These are phyloP conservation scores for Orthosia gothica DNA, from an alignment of 2,888 invertebrate species.

Conservation along the genomic window DNA sequence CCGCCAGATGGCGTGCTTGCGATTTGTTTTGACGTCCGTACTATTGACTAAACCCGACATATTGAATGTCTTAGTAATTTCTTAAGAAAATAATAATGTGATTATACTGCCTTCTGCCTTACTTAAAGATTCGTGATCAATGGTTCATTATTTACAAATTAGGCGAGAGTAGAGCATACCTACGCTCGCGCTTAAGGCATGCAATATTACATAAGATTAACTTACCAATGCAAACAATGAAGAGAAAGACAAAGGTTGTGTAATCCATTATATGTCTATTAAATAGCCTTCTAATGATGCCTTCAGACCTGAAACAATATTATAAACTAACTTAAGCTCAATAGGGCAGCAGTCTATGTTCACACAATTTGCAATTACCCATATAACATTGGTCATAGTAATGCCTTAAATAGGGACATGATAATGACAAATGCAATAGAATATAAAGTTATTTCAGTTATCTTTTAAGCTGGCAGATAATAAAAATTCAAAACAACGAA, in stretches of 20 bases:
- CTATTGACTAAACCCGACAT: too few species aligned
- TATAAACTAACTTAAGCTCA: conserved; percentile 25
- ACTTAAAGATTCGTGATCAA: too few species aligned
- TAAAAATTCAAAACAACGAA: background rate
- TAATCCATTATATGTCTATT: conserved; percentile 72
- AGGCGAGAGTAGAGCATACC: too few species aligned
- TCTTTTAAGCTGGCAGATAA: background rate
- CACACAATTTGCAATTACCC: background rate
- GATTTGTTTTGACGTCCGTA: too few species aligned
- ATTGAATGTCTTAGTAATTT: too few species aligned
- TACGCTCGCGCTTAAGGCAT: too few species aligned
- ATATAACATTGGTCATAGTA: background rate
- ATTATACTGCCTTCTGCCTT: too few species aligned
- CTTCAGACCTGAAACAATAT: conserved; percentile 79
- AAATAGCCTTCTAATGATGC: conserved; percentile 61
- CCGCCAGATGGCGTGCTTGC: too few species aligned
- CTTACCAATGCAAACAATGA: too few species aligned
- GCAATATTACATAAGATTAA: too few species aligned
- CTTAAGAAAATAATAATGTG: too few species aligned
- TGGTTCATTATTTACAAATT: too few species aligned
- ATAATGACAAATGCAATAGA: background rate
- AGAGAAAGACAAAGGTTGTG: conserved; percentile 72
- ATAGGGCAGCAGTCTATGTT: background rate
- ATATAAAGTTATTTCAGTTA: background rate
- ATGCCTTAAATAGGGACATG: background rate